Evolutionary conservation across 2,797 vertebrate species (phyloP), one percentile per base, ranked within the genome.

Genomic region (Acanthornis magna): DNA sequence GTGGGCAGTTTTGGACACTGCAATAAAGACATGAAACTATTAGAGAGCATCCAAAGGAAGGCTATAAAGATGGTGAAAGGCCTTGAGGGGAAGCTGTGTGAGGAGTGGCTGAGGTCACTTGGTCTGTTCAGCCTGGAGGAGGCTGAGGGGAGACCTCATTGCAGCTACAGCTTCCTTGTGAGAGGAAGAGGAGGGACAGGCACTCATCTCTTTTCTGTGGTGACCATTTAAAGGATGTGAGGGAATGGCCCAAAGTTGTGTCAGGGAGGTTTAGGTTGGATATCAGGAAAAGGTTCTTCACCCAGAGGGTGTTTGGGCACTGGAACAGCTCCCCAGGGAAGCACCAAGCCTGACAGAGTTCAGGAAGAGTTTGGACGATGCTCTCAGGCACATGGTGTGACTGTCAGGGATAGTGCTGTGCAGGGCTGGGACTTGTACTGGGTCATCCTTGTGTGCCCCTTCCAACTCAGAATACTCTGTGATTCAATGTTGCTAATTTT

Each of bases 401-500:
- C 54, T 60, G 22, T 21, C n/a, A 19, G 47, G 42, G 42, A 15
- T 3, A 30, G 58, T 6, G 38, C 53, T 42, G 5, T 25, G 34
- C 47, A 60, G 32, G 40, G 13, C 16, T 32, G 29, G 30, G 47
- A 66, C 22, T 0, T 60, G 53, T 42, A 43, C 27, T 60, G 3
- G 2, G 43, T 42, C 47, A 54, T 25, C 16, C 40, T 29, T 26
- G 27, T 9, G 13, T 20, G 14, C 13, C 27, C 54, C 48, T 61
- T 85, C 36, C 54, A 85, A 50, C 36, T 36, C 53, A 60, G 40
- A 66, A 54, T 48, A 78, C 21, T 72, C 53, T 48, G 16, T 60
- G 47, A 81, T 48, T 68, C 62, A 36, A 7, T 10, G 23, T 63
- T 88, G 65, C 79, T 89, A 93, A 95, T 96, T 96, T 96, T 84